Conservation (phyloP, 2,888 invertebrate genomes). For the Falcaria lacertinaria region DNA sequence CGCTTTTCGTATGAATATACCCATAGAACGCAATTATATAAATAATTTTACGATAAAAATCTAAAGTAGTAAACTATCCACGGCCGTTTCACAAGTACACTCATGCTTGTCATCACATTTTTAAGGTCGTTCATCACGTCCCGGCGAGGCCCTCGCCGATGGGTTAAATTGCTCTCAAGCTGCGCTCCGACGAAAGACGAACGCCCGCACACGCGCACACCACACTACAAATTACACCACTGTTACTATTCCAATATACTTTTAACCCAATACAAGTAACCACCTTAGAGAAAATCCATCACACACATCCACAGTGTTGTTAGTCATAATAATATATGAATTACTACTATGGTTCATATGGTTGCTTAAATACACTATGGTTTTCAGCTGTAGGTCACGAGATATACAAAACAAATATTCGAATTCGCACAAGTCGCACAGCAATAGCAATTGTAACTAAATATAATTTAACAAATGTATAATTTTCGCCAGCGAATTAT, state of each 20-base stretch:
- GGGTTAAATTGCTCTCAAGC: conserved; percentile 62
- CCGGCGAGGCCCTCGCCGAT: conserved; percentile 43
- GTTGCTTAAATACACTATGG: no score
- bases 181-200: conserved; percentile 51
- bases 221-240: conserved; percentile 34
- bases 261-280: conserved; percentile 50
- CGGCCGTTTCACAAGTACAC: conserved; percentile 10
- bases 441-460: conserved; percentile 30
- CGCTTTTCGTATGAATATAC: no score
- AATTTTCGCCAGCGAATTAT: conserved; percentile 60
- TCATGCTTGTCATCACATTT: conserved; percentile 56
- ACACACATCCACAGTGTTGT: no score
- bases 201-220: conserved; percentile 35
- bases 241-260: conserved; percentile 47
- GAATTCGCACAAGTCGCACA: conserved; percentile 63
- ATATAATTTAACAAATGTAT: conserved; percentile 20
- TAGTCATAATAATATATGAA: no score
- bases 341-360: no score
- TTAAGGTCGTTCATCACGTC: conserved; percentile 55
- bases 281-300: conserved; percentile 15
- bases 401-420: conserved; percentile 12
- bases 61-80: conserved; percentile 2
- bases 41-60: no score
- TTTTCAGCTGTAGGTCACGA: not conserved
- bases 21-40: no score